Evolutionary conservation across 2,888 invertebrate genomes (phyloP), one percentile per base, ranked within the genome.

Genomic region (Drosophila tripunctata): DNA sequence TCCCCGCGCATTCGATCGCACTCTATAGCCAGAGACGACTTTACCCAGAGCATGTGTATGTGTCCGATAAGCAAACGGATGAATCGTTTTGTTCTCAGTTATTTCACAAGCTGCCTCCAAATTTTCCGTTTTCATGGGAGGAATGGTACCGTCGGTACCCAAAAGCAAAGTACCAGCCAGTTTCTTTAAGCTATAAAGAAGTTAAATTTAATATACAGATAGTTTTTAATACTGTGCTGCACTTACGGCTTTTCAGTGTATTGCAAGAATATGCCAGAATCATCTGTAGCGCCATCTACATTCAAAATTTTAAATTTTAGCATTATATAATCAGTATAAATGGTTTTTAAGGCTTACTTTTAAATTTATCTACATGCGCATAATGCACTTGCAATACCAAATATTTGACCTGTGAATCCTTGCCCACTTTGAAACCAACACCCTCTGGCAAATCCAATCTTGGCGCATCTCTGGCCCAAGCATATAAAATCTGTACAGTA

Each of bases 381-480:
- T 98, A 98, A 90, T 98, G 98, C 0, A 99, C 96, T 92, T 99
- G 99, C 31, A 99, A 92, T 0, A 99, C 98, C 55, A 99, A 92
- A 90, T 98, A 98, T 84, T 96, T 95, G 70, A 98, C 96, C 8
- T 94, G 93, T 0, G 97, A 96, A 60, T 94, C 93, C 55, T 94
- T 94, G 5, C 99, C 99, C 43, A 99, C 95, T 90, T 96, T 96
- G 90, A 99, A 99, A 1, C 98, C 99, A 6, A 99, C 98, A 66
- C 95, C 96, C 47, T 95, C 92, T 0, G 98, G 98, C 47, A 98
- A 91, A 40, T 93, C 92, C 3, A 98, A 92, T 52, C 94, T 93
- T 0, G 97, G 97, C 0, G 98, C 98, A 90, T 98, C 97, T 76
- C 96, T 93, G 1, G 98, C 98, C 98, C 98, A 99, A 0, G 98